Conservation (phyloP, 2,797 vertebrate species). For the Malurus leucopterus region DNA sequence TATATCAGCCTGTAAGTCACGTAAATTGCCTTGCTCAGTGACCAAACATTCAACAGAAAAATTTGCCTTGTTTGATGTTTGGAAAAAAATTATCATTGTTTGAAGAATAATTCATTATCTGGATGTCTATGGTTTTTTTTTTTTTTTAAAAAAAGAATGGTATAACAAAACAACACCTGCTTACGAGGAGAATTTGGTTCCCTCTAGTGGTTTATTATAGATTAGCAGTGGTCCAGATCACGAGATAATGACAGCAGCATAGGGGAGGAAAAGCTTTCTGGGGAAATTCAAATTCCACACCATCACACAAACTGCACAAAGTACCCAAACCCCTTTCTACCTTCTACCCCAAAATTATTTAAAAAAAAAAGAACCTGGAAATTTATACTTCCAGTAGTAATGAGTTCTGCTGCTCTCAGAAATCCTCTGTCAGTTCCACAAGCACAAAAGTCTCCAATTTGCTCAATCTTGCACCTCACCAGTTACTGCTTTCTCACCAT, state of each 20-base stretch:
- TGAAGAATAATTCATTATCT: not conserved
- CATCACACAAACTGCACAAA: not conserved
- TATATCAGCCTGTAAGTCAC: not conserved
- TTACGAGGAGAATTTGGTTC: conserved; percentile 60
- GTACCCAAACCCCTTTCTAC: not conserved
- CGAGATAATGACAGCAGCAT: not conserved
- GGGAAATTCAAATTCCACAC: not conserved
- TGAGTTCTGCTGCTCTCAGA: not conserved
- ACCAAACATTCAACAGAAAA: not conserved
- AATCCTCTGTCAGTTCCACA: not conserved
- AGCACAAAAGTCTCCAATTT: not conserved
- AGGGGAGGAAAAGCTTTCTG: not conserved
- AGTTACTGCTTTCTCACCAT: not conserved
- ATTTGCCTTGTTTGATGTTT: not conserved
- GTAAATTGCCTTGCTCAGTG: not conserved
- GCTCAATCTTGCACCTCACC: not conserved
- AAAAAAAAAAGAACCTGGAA: not conserved
- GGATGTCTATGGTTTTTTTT: not conserved
- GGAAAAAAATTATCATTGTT: not conserved
- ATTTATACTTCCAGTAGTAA: not conserved
- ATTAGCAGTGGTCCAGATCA: conserved; percentile 48
- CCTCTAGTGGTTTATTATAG: conserved; percentile 54
- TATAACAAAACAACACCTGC: conserved; percentile 35
- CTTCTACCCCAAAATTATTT: not conserved
- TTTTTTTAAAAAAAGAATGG: not conserved